phyloP scores from a whole-genome alignment of 2,888 invertebrate species.

The Amphimallon solstitiale region DNA sequence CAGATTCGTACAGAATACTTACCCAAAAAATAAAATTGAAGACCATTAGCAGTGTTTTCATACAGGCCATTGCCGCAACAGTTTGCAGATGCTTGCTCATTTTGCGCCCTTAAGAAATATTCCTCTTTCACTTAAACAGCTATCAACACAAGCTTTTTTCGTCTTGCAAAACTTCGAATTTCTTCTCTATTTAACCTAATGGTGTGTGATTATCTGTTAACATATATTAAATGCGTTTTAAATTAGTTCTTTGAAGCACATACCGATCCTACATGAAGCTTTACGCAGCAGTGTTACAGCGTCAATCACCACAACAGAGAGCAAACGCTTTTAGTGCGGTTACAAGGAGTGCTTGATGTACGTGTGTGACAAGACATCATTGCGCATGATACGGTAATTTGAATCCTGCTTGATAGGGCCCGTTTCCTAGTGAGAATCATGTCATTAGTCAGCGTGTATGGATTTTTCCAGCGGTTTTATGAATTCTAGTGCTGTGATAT shows the following conservation, averaged over 20 bases:
- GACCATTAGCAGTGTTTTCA: slow-evolving; percentile 80
- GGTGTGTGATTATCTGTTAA: slow-evolving; percentile 3
- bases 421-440: slow-evolving; percentile 5
- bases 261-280: slow-evolving; percentile 25
- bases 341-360: slow-evolving; percentile 20
- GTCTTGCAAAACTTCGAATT: neutral
- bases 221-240: neutral
- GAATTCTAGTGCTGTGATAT: neutral
- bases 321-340: slow-evolving; percentile 22
- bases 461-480: neutral
- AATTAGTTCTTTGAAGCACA: slow-evolving; percentile 1
- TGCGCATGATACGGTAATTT: slow-evolving; percentile 27
- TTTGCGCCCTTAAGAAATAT: slow-evolving; percentile 39
- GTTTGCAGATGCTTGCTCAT: slow-evolving; percentile 81
- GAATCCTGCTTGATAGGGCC: slow-evolving; percentile 10
- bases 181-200: neutral
- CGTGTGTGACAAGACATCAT: slow-evolving; percentile 11
- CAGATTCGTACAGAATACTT: slow-evolving; percentile 59
- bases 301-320: slow-evolving; percentile 15
- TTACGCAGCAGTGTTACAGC: slow-evolving; percentile 17
- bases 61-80: slow-evolving; percentile 78
- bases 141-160: neutral
- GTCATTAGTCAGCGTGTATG: neutral
- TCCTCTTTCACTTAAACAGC: neutral
- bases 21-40: slow-evolving; percentile 88